A percentile compares a stretch with the other conserved stretches of the same genome.
Evolutionary conservation across 2,797 vertebrate genomes (phyloP).

Genomic region (Podarcis siculus): DNA sequence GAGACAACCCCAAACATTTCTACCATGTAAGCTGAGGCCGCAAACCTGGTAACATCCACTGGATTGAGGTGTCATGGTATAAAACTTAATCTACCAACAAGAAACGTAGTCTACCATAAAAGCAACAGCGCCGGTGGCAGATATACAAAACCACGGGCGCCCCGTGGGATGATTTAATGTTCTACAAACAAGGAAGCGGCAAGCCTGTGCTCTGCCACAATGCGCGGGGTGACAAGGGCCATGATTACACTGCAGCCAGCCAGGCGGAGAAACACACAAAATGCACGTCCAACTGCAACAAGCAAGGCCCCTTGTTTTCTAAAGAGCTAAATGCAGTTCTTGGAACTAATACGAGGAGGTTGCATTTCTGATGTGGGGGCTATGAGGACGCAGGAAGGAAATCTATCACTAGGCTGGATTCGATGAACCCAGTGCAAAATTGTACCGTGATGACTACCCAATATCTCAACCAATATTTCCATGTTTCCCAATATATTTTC

Average conservation of each 20-base stretch:
- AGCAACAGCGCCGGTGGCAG: slow-evolving; percentile 29
- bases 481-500: background rate
- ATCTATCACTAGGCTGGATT: background rate
- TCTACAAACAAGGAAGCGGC: slow-evolving; percentile 47
- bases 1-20: background rate
- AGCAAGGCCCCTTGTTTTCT: slow-evolving; percentile 28
- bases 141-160: slow-evolving; percentile 31
- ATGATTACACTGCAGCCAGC: slow-evolving; percentile 27
- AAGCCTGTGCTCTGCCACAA: slow-evolving; percentile 24
- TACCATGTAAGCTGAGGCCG: background rate
- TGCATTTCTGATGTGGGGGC: fast-evolving
- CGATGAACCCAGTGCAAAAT: background rate
- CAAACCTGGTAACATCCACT: background rate
- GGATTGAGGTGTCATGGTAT: slow-evolving; percentile 44
- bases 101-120: slow-evolving; percentile 42
- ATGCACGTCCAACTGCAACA: background rate
- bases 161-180: slow-evolving; percentile 50
- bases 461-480: background rate
- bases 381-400: background rate
- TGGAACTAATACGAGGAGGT: background rate
- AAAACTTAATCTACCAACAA: slow-evolving; percentile 52
- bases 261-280: slow-evolving; percentile 24
- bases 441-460: background rate
- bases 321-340: slow-evolving; percentile 24
- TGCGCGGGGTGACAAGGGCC: slow-evolving; percentile 8